Percentiles rank a stretch among this genome's conserved stretches.
phyloP scores from a whole-genome alignment of 2,113 vertebrate species.

The Oxyura jamaicensis region DNA sequence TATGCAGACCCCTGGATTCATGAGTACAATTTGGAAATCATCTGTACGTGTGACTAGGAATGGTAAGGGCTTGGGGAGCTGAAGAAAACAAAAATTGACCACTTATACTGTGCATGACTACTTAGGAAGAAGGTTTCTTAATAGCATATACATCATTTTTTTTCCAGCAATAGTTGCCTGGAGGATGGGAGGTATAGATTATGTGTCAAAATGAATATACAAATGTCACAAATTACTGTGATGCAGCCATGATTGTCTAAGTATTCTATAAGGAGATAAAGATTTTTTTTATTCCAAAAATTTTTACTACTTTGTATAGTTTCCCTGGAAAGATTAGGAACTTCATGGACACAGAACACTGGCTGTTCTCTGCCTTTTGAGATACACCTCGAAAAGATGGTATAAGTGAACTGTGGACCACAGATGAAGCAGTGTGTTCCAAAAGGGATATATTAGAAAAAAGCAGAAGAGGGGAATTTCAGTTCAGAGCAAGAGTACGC shows the following conservation, averaged over 20 bases:
- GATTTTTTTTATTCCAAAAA: background rate
- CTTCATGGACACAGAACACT: background rate
- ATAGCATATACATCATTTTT: accelerated
- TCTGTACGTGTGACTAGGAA: background rate
- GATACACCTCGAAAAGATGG: background rate
- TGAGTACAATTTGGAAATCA: accelerated
- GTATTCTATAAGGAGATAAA: background rate
- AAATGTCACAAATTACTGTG: background rate
- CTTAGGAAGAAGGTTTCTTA: too few species aligned
- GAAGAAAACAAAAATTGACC: background rate
- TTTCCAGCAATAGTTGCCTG: background rate
- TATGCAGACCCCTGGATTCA: background rate
- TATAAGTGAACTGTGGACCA: background rate
- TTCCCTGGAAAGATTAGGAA: background rate
- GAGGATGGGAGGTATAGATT: too few species aligned
- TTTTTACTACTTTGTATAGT: background rate
- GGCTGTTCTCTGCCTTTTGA: background rate
- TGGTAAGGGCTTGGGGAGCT: background rate
- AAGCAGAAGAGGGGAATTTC: background rate
- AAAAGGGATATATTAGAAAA: background rate
- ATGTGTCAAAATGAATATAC: background rate
- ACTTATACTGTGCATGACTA: background rate
- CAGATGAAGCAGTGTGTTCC: background rate
- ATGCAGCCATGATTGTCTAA: background rate
- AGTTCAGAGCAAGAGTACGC: background rate